Evolutionary conservation across 1,140 invertebrate species (phyloP), one percentile per base, ranked within the genome.

Genomic region (Drosophila kikkawai): DNA sequence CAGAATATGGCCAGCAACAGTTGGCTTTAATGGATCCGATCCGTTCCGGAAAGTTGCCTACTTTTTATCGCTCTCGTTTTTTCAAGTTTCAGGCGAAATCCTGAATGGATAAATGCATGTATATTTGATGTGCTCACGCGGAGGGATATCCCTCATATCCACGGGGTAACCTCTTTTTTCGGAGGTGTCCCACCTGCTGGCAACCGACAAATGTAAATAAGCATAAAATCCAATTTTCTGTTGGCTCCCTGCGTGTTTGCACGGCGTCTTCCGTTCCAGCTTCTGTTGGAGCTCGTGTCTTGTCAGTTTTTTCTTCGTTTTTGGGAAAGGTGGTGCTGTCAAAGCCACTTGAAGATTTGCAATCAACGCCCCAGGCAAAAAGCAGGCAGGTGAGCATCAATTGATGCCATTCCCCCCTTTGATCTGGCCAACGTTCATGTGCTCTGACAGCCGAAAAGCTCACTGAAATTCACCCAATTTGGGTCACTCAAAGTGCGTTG

Each of bases 191-290:
- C 51, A 66, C 68, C 64, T 73, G 57, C 70, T 63, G 75, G 61
- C 34, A 55, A 37, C 42, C 56, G 19, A 50, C 56, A 69, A 78
- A 88, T 88, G 76, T 87, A 88, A 87, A 83, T 87, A 87, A 87
- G 83, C 76, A 82, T 83, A 80, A 87, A 87, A 87, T 87, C 76
- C 84, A 87, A 87, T 88, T 86, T 68, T 88, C 50, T 47, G 59
- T 51, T 57, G 42, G 65, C 80, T 79, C 81, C 75, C 59, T 87
- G 64, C 32, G 47, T 61, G 61, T 65, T 56, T 78, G 74, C 58
- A 37, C 17, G 53, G 39, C 58, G 42, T 73, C 61, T 53, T 71
- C 32, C 48, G 39, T 56, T 48, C 22, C 22, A 22, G 22, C 22
- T 22, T 22, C 22, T 9, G 9, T 9, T 41, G 22, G 44, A 65